A percentile compares a stretch with the other conserved stretches of the same genome.
Evolutionary conservation across 1,140 invertebrate genomes (phyloP).

Genomic region (Propsilocerus akamusi): DNA sequence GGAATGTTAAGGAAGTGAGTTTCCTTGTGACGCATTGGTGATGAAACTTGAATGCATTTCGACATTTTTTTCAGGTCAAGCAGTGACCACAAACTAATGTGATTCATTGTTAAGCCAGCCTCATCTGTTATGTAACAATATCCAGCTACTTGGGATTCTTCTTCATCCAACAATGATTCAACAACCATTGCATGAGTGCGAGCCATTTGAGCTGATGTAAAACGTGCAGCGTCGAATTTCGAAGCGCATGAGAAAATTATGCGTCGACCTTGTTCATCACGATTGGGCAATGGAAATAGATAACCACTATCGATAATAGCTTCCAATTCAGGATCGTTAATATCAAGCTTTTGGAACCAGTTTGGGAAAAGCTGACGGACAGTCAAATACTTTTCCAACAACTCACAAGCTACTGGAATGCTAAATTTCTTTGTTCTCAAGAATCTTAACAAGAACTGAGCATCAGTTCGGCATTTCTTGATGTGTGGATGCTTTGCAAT

Average conservation of each 20-base stretch:
- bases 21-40: constrained; percentile 72
- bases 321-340: constrained; percentile 43
- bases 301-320: constrained; percentile 70
- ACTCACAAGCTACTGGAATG: constrained; percentile 61
- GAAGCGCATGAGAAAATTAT: constrained; percentile 57
- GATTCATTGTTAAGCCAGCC: constrained; percentile 60
- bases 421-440: constrained; percentile 73
- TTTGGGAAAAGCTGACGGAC: constrained; percentile 61
- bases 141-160: constrained; percentile 54
- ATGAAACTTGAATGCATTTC: constrained; percentile 60
- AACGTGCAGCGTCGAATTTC: constrained; percentile 50
- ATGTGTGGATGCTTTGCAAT: constrained; percentile 57
- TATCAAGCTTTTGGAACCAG: constrained; percentile 65
- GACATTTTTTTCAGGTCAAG: constrained; percentile 57
- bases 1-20: constrained; percentile 73
- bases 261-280: constrained; percentile 49
- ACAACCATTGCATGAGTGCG: constrained; percentile 54
- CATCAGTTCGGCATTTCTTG: constrained; percentile 51
- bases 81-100: constrained; percentile 62
- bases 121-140: constrained; percentile 73
- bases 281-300: constrained; percentile 51
- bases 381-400: constrained; percentile 67
- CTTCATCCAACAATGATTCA: constrained; percentile 59
- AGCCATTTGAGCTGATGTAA: constrained; percentile 54
- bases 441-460: constrained; percentile 62